Conservation (phyloP, 1,140 invertebrate genomes). For the Subanguina moxae region DNA sequence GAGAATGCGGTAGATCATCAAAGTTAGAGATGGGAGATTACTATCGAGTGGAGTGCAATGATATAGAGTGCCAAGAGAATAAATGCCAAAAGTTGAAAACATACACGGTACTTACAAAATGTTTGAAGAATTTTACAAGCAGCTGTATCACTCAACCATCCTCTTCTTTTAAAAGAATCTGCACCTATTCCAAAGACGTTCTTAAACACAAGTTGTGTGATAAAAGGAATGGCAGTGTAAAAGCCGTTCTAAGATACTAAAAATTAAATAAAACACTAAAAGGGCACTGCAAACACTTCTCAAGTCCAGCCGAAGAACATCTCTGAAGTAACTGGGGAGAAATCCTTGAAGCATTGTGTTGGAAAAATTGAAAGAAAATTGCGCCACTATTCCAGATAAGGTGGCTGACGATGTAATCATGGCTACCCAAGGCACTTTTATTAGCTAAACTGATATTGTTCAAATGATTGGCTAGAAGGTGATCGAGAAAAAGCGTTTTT, state of each 20-base stretch:
- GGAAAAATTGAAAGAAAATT: conserved; percentile 16
- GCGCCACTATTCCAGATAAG: conserved; percentile 9
- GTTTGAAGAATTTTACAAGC: conserved; percentile 33
- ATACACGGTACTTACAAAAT: conserved; percentile 20
- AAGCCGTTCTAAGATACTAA: conserved; percentile 31
- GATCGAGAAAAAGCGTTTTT: too few species aligned
- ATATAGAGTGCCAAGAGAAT: background rate
- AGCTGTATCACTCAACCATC: conserved; percentile 20
- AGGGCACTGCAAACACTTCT: conserved; percentile 1
- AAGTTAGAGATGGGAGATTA: too few species aligned
- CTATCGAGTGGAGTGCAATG: too few species aligned
- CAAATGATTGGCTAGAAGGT: too few species aligned
- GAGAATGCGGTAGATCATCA: too few species aligned
- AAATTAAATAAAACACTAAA: background rate
- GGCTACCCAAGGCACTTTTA: conserved; percentile 22
- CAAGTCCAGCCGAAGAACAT: conserved; percentile 30
- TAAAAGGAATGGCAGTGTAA: conserved; percentile 32
- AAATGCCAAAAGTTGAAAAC: background rate
- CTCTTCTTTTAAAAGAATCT: conserved; percentile 16
- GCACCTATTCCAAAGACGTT: conserved; percentile 9
- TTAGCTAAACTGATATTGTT: too few species aligned
- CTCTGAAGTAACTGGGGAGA: conserved; percentile 38
- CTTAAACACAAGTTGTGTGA: conserved; percentile 33
- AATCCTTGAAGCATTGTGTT: conserved; percentile 15
- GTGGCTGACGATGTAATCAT: conserved; percentile 8